Evolutionary conservation across 2,888 invertebrate species (phyloP).

Genomic region (Psylliodes chrysocephalus): DNA sequence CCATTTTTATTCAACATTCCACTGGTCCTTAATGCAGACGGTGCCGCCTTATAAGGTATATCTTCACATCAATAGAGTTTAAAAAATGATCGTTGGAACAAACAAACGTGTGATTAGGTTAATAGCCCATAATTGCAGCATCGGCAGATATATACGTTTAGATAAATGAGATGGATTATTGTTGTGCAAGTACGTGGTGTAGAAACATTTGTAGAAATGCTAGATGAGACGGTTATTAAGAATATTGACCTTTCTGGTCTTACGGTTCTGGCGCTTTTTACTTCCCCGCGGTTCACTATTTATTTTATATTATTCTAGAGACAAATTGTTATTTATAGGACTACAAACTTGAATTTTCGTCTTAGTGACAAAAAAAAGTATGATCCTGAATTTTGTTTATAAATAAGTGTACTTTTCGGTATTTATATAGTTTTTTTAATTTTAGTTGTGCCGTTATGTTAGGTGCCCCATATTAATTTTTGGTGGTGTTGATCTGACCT

Average conservation of each 20-base stretch:
- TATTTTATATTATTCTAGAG: too few species aligned
- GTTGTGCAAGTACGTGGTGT: constrained; percentile 13
- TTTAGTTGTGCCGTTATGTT: too few species aligned
- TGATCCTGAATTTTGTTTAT: too few species aligned
- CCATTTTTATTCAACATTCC: too few species aligned
- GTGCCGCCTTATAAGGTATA: constrained; percentile 24
- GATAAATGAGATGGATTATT: constrained; percentile 12
- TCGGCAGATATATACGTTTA: constrained; percentile 14
- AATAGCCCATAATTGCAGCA: constrained; percentile 28
- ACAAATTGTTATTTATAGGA: too few species aligned
- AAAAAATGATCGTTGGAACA: constrained; percentile 31
- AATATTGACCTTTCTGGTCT: constrained; percentile 14
- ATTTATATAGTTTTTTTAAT: too few species aligned
- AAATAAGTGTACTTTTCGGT: too few species aligned
- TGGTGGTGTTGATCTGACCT: too few species aligned
- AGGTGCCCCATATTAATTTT: too few species aligned
- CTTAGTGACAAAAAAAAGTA: too few species aligned
- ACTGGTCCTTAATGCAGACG: constrained; percentile 3
- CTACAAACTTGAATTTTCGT: too few species aligned
- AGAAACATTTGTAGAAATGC: constrained; percentile 21
- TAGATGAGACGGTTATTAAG: constrained; percentile 10
- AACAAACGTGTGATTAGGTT: constrained; percentile 33
- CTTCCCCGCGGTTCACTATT: too few species aligned
- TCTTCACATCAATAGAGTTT: constrained; percentile 30
- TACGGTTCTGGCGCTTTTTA: background rate